These are phyloP conservation scores for Sardinella longiceps DNA, from an alignment of 2,797 vertebrate genomes.

Conservation along the genomic window DNA sequence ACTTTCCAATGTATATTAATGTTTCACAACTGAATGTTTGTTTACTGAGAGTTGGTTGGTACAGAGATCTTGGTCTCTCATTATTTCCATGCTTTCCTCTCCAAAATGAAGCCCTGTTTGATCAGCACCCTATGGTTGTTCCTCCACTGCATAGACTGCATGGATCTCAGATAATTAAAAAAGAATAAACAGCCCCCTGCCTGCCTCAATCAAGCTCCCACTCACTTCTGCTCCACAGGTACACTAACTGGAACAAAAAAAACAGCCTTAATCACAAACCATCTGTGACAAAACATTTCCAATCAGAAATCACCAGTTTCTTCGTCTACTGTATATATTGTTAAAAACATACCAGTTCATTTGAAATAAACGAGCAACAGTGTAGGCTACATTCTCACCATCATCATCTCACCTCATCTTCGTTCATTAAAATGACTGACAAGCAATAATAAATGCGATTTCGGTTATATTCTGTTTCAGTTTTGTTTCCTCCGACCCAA, in stretches of 20 bases:
- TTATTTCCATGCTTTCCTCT: background rate
- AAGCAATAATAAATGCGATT: too few species aligned
- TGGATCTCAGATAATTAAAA: slow-evolving; percentile 5
- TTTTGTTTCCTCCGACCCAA: too few species aligned
- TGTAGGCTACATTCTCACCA: too few species aligned
- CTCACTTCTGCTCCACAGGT: slow-evolving; percentile 17
- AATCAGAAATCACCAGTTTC: background rate
- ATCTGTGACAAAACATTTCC: slow-evolving; percentile 15
- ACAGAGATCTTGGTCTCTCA: background rate
- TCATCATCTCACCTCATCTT: too few species aligned
- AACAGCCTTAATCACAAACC: slow-evolving; percentile 24
- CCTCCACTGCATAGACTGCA: background rate
- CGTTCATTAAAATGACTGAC: too few species aligned
- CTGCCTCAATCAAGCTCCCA: background rate
- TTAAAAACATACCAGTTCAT: too few species aligned
- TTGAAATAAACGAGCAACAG: too few species aligned
- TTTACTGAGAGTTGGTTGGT: background rate
- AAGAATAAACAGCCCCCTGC: background rate
- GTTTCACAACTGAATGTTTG: background rate
- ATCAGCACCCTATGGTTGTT: background rate
- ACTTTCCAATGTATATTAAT: background rate
- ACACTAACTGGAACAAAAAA: background rate
- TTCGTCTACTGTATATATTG: background rate
- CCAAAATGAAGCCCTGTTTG: background rate
- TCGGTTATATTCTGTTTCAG: too few species aligned